Evolutionary conservation across 2,888 invertebrate species (phyloP), one percentile per base, ranked within the genome.

Genomic region (Orchesella flavescens): DNA sequence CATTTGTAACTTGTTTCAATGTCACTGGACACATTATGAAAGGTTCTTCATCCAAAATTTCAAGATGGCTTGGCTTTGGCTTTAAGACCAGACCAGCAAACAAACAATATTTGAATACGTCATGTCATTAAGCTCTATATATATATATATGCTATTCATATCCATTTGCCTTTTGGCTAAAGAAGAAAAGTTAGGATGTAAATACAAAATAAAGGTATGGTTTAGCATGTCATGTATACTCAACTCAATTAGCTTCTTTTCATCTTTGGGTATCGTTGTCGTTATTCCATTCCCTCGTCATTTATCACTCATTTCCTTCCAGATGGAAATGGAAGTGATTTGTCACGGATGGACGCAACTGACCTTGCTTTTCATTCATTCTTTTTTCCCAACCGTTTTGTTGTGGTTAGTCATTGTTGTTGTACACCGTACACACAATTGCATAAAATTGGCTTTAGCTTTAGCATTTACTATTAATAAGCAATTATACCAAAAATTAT

Each of bases 351-450:
- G 19, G 61, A 71, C 71, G 24, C 19, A 63, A n/a, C 24, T 78
- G 78, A 78, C 78, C 78, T 78, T 78, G 78, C 78, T 19, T 71
- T 78, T 78, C 63, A 78, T 59, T 78, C 69, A 78, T 78, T 17
- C 49, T 21, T 53, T 63, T 71, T 71, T 34, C 34, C 34, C 34
- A 34, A 34, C 7, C 34, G 34, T 34, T 34, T 34, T 34, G 46
- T 63, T 74, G 23, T 73, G 5, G 43, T 46, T 44, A 53, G 73
- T 59, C 59, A 59, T 43, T 46, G 44, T 61, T 61, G 73, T 23
- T 61, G 61, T 15, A 17, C 61, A 34, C 34, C 2, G 34, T 7
- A 34, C 34, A 34, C 34, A 34, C 34, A 34, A n/a, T n/a, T 34
- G 3, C 34, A 34, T 34, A 34, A 34, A 34, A 34, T 34, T 34